Percentiles rank a stretch among this genome's conserved stretches.
These are phyloP conservation scores for Serranus cabrilla DNA, from an alignment of 2,797 vertebrate genomes.

Conservation along the genomic window DNA sequence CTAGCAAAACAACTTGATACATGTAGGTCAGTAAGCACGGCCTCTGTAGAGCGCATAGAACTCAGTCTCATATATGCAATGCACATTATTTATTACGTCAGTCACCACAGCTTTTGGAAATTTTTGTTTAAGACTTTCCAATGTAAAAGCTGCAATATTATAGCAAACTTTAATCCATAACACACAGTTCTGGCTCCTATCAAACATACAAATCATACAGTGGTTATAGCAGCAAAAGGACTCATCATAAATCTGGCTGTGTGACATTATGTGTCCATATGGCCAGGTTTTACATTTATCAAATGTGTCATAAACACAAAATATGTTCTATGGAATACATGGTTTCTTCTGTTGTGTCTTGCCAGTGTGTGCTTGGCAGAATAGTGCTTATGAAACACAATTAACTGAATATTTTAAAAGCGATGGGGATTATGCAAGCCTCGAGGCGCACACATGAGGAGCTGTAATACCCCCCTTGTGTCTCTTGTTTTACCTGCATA, in stretches of 20 bases:
- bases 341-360: conserved; percentile 23
- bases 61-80: background rate
- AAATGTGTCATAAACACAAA: conserved; percentile 17
- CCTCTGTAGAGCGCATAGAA: background rate
- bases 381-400: conserved; percentile 54
- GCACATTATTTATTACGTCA: conserved; percentile 12
- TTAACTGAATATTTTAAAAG: conserved; percentile 65
- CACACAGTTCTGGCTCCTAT: background rate
- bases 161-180: background rate
- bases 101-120: background rate
- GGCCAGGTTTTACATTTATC: conserved; percentile 23
- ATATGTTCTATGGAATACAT: conserved; percentile 8
- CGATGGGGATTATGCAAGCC: conserved; percentile 62
- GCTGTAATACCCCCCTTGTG: conserved; percentile 46
- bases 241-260: background rate
- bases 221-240: background rate
- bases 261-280: conserved; percentile 25
- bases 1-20: conserved; percentile 4
- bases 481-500: conserved; percentile 40
- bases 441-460: conserved; percentile 50
- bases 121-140: background rate
- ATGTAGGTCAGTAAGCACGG: conserved; percentile 21
- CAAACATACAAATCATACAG: background rate
- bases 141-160: background rate
- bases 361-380: conserved; percentile 38